A percentile compares a stretch with the other conserved stretches of the same genome.
Conservation (phyloP, 2,113 vertebrate species). For the Aplodontia rufa region DNA sequence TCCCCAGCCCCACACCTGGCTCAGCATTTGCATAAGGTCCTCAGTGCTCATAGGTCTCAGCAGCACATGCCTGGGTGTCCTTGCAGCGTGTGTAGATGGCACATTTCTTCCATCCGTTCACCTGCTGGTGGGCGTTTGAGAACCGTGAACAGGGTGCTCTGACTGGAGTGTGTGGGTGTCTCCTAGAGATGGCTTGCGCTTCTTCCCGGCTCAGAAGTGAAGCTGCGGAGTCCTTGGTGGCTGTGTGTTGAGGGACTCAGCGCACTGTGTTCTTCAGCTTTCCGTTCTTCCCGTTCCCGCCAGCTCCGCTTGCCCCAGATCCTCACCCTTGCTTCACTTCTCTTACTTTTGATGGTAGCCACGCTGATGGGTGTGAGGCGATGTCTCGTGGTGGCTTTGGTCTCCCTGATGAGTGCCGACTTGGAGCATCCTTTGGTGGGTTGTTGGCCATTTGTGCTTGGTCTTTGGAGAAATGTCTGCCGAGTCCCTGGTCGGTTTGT, state of each 20-base stretch:
- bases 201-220: not conserved
- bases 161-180: too few relatives aligned
- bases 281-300: fast-evolving
- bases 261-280: not conserved
- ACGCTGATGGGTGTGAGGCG: not conserved
- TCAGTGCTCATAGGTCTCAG: not conserved
- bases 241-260: not conserved
- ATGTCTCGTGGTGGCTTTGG: not conserved
- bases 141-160: too few relatives aligned
- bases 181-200: not conserved
- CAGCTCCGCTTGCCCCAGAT: not conserved
- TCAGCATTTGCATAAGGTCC: not conserved
- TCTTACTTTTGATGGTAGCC: not conserved
- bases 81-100: fast-evolving
- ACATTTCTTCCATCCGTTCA: too few relatives aligned
- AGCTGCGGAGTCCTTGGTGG: too few relatives aligned
- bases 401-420: not conserved
- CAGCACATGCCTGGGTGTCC: not conserved
- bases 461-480: not conserved
- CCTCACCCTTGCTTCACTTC: not conserved
- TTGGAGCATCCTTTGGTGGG: not conserved
- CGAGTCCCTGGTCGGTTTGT: not conserved
- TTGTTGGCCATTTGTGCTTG: not conserved
- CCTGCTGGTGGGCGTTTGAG: not conserved
- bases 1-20: too few relatives aligned